Evolutionary conservation across 2,888 invertebrate genomes (phyloP), one percentile per base, ranked within the genome.

Genomic region (Tetanocera ferruginea): DNA sequence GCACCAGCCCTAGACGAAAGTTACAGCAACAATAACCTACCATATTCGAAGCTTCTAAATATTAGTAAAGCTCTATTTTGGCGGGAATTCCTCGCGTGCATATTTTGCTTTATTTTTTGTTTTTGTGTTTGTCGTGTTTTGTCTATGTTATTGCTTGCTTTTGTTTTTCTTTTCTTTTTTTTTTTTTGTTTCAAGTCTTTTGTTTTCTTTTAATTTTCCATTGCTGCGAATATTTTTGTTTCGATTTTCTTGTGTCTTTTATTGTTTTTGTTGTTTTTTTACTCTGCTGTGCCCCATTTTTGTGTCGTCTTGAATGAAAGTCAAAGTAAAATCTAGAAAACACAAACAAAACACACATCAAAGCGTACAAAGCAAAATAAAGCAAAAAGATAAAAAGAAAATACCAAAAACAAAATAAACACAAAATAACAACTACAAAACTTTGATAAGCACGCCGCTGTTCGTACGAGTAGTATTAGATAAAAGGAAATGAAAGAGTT

Each of bases 321-420:
- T 87, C 87, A 87, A 87, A 87, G 87, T 87, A 88, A 87, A 87
- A 88, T 85, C 82, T 86, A 86, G 64, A 49, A 87, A 85, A 82
- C 79, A 80, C 80, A 81, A 81, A 82, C 85, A 87, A 84, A 86
- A 84, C 83, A 84, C 83, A 84, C 81, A 82, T 57, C 57, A 82
- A 86, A 81, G 57, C 57, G 55, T 76, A 69, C 37, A 78, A 75
- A 72, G 66, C 51, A 70, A 55, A 70, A 57, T 31, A 57, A 43
- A 60, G 60, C 43, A 64, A 80, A 77, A 64, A 78, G 72, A 77
- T 79, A 37, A 73, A 69, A 69, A 62, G 31, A 17, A 64, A 74
- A 72, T 78, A 52, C 3, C n/a, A 76, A 49, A 51, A 75, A 62
- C 78, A 34, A 78, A 79, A 76, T 75, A 74, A 9, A 76, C 76